Evolutionary conservation across 2,888 invertebrate genomes (phyloP), one percentile per base, ranked within the genome.

Genomic region (Cepaea hortensis): DNA sequence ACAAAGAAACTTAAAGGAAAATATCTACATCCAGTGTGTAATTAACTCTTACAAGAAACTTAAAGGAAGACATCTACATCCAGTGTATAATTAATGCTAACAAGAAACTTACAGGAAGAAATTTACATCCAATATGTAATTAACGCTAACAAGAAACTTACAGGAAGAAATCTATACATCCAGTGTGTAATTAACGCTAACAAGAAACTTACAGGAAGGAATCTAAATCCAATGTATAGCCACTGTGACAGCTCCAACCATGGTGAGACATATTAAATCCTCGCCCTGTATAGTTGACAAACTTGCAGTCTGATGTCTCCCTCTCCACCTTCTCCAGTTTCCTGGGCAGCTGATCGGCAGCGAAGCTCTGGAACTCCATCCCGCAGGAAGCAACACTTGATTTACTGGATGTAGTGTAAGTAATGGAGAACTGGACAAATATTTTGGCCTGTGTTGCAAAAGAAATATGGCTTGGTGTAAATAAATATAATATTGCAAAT

Each of bases 241-340:
- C 88, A 35, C 75, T 72, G 23, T 84, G 86, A 46, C 90, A 90
- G 15, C 48, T 81, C 90, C 90, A 90, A 5, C 86, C 87, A 13
- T 50, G 72, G 9, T 73, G 13, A 55, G 88, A 70, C 23, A 89
- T 50, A 18, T 89, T 86, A 75, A 81, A 85, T 46, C 50, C 79
- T 15, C 50, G 82, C 6, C 82, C 23, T 4, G 81, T 75, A 85
- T 90, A 90, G 76, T 55, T 87, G 2, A 87, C 55, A 79, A 72
- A 23, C 35, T 48, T 61, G 76, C 90, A 90, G 48, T 70, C 70
- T 35, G 85, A 72, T 7, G 84, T 85, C 72, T 87, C 75, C 15
- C 65, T 72, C n/a, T 68, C 55, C 20, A 70, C 86, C 68, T 70
- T 81, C 18, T 79, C 62, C 35, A 90, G 81, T 65, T 85, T 85